Evolutionary conservation across 2,888 invertebrate genomes (phyloP), one percentile per base, ranked within the genome.

Genomic region (Trilocha varians): DNA sequence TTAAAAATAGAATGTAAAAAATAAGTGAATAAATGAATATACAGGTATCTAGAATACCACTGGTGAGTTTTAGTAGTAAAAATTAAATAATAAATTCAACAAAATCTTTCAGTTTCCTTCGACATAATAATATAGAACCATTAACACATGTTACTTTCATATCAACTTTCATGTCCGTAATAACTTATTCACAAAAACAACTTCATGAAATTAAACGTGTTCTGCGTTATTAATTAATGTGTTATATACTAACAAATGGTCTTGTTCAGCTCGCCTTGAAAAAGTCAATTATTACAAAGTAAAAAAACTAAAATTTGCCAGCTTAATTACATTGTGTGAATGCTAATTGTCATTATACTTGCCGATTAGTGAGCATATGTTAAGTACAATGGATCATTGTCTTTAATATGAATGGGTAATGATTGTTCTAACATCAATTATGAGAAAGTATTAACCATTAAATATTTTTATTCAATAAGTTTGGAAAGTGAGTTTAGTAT

Each of bases 241-340:
- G 25, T 25, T 25, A 9, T 25, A 25, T 9, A n/a, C n/a, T n/a
- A n/a, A n/a, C n/a, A n/a, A n/a, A n/a, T n/a, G n/a, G n/a, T n/a
- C n/a, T 25, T 25, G 25, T 25, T 9, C 25, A 5, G 25, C n/a
- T n/a, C n/a, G n/a, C n/a, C n/a, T 25, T 25, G 25, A 11, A 25
- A 25, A 6, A 25, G 25, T 3, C 13, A 32, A 16, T 16, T 36
- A 15, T 6, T 5, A 9, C 38, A 8, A 16, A n/a, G 6, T 14
- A 32, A 38, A 32, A 32, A 18, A 38, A 32, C 32, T 16, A 16
- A 16, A 32, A 25, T 25, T 38, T 13, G 17, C 38, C 14, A n/a
- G 32, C 15, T 33, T 38, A 37, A 37, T 37, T 25, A 37, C 25
- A 25, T 18, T 11, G 25, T 37, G 25, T 18, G 37, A 37, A 37